Conservation (phyloP, 23 tunicate species). For the Ascidia mentula region DNA sequence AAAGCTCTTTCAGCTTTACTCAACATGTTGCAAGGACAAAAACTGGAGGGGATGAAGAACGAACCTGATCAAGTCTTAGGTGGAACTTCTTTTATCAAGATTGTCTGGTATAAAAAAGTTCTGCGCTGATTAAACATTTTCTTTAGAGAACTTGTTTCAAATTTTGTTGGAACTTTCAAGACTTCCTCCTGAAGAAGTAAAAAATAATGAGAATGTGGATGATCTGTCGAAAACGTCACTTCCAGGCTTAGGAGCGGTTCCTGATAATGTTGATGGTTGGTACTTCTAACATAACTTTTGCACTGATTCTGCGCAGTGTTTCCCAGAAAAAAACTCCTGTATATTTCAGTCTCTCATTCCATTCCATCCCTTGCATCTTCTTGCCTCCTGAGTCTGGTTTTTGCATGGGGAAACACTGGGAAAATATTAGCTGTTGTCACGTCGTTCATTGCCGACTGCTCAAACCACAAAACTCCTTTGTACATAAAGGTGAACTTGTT, state of each 20-base stretch:
- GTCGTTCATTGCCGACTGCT: conserved; percentile 63
- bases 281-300: neutral
- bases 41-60: conserved; percentile 47
- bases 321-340: neutral
- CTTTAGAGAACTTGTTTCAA: conserved; percentile 57
- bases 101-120: neutral
- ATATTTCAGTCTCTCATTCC: conserved; percentile 16
- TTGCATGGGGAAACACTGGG: conserved; percentile 86
- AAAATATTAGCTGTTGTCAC: conserved; percentile 53
- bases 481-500: conserved; percentile 33
- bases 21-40: conserved; percentile 55
- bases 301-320: neutral
- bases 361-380: conserved; percentile 76
- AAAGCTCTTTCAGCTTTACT: conserved; percentile 54
- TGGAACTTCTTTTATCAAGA: too few species aligned
- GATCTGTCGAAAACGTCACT: conserved; percentile 24
- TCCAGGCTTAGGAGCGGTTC: conserved; percentile 16
- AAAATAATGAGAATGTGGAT: conserved; percentile 4
- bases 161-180: conserved; percentile 42
- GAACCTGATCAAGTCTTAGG: conserved; percentile 50
- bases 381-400: conserved; percentile 58
- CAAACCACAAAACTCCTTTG: conserved; percentile 54
- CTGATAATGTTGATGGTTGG: neutral
- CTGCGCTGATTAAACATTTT: neutral
- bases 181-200: conserved; percentile 18